Conservation (phyloP, 2,113 vertebrate species). For the Heptranchias perlo region DNA sequence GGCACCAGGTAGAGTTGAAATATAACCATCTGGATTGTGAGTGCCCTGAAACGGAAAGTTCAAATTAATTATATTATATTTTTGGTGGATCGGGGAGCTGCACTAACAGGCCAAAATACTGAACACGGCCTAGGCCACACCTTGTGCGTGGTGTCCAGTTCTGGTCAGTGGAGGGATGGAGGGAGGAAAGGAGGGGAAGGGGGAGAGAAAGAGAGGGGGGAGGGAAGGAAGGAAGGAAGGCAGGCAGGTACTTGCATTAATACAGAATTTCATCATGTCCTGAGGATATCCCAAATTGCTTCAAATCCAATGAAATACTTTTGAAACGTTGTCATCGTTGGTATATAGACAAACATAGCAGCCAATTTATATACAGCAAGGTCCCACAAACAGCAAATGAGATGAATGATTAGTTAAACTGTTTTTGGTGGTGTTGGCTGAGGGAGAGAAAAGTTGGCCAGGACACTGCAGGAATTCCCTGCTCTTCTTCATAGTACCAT, state of each 20-base stretch:
- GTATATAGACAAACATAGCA: not conserved
- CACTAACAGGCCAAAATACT: not conserved
- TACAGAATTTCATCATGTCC: not conserved
- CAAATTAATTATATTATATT: not conserved
- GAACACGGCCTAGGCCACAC: not conserved
- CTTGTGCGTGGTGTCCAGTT: not conserved
- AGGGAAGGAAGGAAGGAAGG: not conserved
- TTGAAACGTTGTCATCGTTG: not conserved
- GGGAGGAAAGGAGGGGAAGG: not conserved
- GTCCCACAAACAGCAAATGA: not conserved
- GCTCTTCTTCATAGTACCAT: not conserved
- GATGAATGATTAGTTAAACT: not conserved
- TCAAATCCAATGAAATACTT: not conserved
- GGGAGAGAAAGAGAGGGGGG: not conserved
- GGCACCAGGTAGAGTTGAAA: slow-evolving; percentile 91
- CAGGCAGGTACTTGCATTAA: too few relatives aligned
- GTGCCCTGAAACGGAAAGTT: slow-evolving; percentile 61
- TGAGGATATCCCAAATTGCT: not conserved
- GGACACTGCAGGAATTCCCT: not conserved
- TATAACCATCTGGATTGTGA: slow-evolving; percentile 83
- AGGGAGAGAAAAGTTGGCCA: not conserved
- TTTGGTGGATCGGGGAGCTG: not conserved
- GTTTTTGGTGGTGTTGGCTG: not conserved
- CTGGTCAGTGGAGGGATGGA: not conserved
- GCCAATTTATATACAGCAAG: not conserved